A percentile compares a stretch with the other conserved stretches of the same genome.
Conservation (phyloP, 2,888 invertebrate species). For the Acheta domesticus region DNA sequence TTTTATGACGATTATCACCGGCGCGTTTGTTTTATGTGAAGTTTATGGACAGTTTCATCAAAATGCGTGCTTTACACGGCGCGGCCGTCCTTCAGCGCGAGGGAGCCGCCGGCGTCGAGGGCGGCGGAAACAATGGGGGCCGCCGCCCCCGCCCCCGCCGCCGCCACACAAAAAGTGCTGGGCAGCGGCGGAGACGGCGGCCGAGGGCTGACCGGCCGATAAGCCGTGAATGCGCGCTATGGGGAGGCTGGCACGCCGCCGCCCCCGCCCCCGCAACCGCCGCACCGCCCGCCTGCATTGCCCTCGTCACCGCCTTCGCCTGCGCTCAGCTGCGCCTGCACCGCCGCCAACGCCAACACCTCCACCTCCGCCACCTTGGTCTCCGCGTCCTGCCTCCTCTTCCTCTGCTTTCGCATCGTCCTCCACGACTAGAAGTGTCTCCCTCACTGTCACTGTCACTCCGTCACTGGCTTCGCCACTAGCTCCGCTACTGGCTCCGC, state of each 20-base stretch:
- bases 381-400: too few species aligned
- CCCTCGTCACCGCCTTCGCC: not conserved
- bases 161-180: slow-evolving; percentile 18
- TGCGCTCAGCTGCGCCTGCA: too few species aligned
- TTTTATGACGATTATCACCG: not conserved
- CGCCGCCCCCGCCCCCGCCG: not conserved
- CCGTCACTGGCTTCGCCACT: too few species aligned
- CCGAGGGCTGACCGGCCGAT: not conserved
- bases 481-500: too few species aligned
- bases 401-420: too few species aligned
- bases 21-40: slow-evolving; percentile 18
- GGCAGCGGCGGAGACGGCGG: not conserved
- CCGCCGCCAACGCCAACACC: too few species aligned
- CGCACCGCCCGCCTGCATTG: not conserved
- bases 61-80: not conserved
- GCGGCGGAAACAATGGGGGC: not conserved
- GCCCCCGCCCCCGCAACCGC: not conserved
- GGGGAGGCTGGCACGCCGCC: not conserved
- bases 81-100: not conserved
- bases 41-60: slow-evolving; percentile 10
- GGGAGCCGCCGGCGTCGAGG: not conserved
- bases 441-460: too few species aligned
- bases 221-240: slow-evolving; percentile 10
- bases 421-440: too few species aligned
- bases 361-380: too few species aligned